Base-by-base conservation (phyloP, 2,888 invertebrate genomes). In the Thymelicus lineola region DNA sequence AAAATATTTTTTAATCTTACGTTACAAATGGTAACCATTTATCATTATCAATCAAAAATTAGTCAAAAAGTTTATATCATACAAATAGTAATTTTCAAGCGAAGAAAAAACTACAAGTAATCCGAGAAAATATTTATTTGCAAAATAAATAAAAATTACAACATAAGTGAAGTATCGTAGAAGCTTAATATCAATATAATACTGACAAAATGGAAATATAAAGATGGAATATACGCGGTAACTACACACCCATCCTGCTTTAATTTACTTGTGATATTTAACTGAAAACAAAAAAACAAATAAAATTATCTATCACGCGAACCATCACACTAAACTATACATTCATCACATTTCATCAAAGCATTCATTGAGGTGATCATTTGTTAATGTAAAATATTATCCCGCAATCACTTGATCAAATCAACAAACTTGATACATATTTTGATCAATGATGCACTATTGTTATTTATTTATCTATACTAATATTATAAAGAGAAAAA, bases 221-320 rank as follows among this genome's bases (percentile, higher is more conserved):
- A 57, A 71, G 64, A 69, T 70, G 62, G 66, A 70, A 76, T 75
- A 75, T 75, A 78, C 70, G 75, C 74, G 74, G 75, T 71, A 82
- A 80, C 85, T 91, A 91, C 91, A 92, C 92, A 93, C 91, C 92
- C 84, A 88, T 89, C 88, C 89, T 86, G 83, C 83, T 82, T 86
- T 77, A 82, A 64, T 59, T 80, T 78, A 89, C 87, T 85, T 89
- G 90, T 87, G 87, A 81, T 89, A 91, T 90, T 91, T 87, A 92
- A 93, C 92, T 92, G 92, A 87, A 93, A 93, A 85, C 75, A 89
- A 90, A 84, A 79, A 80, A 77, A 75, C 77, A 86, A 86, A 75
- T 45, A 75, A 85, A 84, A 84, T 86, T 83, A 80, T 58, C 69
- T 69, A 69, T 63, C 46, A 58, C 63, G 69, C 69, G 35, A 20